Base-by-base conservation (phyloP, 1,140 invertebrate genomes). In the Sitodiplosis mosellana region DNA sequence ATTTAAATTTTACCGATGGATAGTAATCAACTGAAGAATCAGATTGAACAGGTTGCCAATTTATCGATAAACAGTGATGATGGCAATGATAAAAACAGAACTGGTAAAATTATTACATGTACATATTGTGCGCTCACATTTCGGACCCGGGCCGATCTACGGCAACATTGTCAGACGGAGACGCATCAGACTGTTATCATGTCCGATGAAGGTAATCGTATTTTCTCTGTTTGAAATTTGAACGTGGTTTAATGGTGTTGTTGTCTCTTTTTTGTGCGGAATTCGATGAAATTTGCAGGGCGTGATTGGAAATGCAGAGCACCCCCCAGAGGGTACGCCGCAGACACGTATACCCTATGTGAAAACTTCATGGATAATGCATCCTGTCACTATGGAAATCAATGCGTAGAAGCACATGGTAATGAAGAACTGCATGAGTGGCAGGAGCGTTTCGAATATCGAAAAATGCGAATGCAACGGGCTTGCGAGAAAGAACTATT, bases 341-440 rank as follows among this genome's bases (percentile, higher is more conserved):
- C 69, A 12, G 73, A 77, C 47, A 62, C 62, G 1, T 73, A 74
- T 38, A 62, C 63, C 14, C 53, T 78, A 2, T 83, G 80, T 63
- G 70, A 73, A 49, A 68, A 64, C 20, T 76, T 66, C 54, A 55
- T 54, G 8, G 69, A 70, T 47, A 61, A 57, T 37, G 72, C 71
- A 21, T 65, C 61, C 20, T 84, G 81, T 59, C 67, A 76, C 36
- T 77, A 78, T 56, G 79, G 78, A 17, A 69, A 74, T 14, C 78
- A 81, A 54, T 84, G 81, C 63, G 75, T 80, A n/a, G 74, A 80
- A 58, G 83, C 83, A 4, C 83, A 86, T 58, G 78, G 79, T 14
- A 58, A 69, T 46, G 77, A 78, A 45, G 83, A 86, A 59, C 60
- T 85, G 8, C 64, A 69, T 11, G 81, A 86, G 67, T 86, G 83